Evolutionary conservation across 2,888 invertebrate genomes (phyloP).

Genomic region (Sicus ferrugineus): DNA sequence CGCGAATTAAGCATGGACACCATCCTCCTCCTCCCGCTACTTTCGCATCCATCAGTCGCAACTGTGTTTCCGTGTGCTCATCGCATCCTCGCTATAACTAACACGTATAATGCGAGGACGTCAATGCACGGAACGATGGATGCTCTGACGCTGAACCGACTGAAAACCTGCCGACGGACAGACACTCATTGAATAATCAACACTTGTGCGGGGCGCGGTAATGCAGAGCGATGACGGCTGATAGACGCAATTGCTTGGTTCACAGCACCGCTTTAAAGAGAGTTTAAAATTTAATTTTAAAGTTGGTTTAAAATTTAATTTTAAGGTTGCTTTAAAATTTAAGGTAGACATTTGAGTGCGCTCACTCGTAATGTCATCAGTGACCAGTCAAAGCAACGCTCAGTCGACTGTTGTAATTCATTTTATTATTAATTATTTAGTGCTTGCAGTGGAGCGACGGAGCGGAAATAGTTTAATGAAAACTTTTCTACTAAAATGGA

Average conservation of each 20-base stretch:
- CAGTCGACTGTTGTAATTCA: conserved; percentile 2
- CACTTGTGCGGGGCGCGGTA: conserved; percentile 15
- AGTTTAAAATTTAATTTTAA: conserved; percentile 15
- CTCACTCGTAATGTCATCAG: conserved; percentile 27
- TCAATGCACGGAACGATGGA: conserved; percentile 15
- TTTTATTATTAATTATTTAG: not conserved
- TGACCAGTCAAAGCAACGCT: not conserved
- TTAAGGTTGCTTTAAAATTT: too few relatives aligned
- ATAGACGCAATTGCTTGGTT: not conserved
- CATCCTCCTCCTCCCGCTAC: not conserved
- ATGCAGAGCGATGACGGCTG: not conserved
- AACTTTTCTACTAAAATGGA: not conserved
- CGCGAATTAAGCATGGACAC: not conserved
- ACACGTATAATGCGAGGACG: not conserved
- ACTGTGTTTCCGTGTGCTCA: conserved; percentile 14
- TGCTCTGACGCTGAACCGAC: not conserved
- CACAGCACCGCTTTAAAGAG: conserved; percentile 6
- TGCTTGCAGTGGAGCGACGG: not conserved
- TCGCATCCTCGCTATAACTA: not conserved
- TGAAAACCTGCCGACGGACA: not conserved
- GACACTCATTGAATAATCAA: conserved; percentile 24
- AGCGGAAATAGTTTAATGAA: conserved; percentile 2
- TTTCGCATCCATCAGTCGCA: not conserved
- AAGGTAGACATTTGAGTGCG: too few relatives aligned
- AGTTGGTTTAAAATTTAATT: conserved; percentile 24